Evolutionary conservation across 1,140 invertebrate species (phyloP), one percentile per base, ranked within the genome.

Genomic region (Drosophila parabipectinata): DNA sequence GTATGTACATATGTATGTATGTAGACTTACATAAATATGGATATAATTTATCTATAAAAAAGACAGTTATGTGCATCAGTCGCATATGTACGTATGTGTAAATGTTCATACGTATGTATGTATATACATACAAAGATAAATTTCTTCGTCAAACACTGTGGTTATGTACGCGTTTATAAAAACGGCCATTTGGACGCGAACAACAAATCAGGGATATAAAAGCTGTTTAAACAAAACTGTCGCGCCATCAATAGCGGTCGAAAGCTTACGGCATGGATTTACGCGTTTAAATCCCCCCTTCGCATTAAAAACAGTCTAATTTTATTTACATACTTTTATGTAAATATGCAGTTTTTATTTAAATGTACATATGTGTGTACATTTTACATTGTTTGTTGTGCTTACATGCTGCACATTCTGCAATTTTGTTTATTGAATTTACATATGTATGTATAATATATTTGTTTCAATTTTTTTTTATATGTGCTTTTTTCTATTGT

Each of bases 161-260:
- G 47, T 14, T 14, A 15, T 26, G 47, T 21, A 61, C 28, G 12
- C 12, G 3, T 37, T 37, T 37, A 10, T 37, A 37, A 37, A 34
- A n/a, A 41, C 18, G 37, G 39, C 62, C 24, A 60, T 45, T 41
- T 56, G 54, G 24, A 15, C 34, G 34, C 12, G 34, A 1, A 37
- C 4, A 15, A 44, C 39, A 37, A 26, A 28, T 1, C 28, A 8
- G 39, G 14, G 44, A 45, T 57, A 8, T 10, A 4, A 5, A 28
- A 56, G 14, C 10, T 4, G 52, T 39, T 30, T 30, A 55, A 8
- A 34, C 9, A 34, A 7, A 8, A 37, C 12, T n/a, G 10, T 12
- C 34, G 12, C 34, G 34, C 12, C 4, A 37, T 10, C 3, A 37
- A 37, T 37, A 37, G n/a, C n/a, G n/a, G n/a, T n/a, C n/a, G n/a